Conservation (phyloP, 2,888 invertebrate species). For the Theristus sp. region DNA sequence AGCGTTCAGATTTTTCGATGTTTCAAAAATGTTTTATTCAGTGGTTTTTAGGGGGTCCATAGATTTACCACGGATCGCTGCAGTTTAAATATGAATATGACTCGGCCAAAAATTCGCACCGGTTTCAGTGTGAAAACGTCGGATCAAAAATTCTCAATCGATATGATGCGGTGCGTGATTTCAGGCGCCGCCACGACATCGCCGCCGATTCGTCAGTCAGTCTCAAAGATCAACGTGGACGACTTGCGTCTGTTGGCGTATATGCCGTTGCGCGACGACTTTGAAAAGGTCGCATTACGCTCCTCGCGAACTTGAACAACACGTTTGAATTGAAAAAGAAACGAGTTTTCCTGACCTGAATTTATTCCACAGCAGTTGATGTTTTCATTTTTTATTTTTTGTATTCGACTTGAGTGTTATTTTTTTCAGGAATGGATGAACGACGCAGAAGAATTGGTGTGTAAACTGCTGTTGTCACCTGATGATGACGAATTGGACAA, state of each 20-base stretch:
- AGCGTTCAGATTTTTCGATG: no score
- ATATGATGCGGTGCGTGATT: not conserved
- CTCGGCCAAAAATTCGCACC: no score
- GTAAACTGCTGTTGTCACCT: not conserved
- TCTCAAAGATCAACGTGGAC: not conserved
- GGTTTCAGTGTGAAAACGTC: no score
- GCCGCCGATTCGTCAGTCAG: not conserved
- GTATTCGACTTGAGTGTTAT: not conserved
- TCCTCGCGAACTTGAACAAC: no score
- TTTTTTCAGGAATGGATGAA: conserved; percentile 8
- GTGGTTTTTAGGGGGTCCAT: no score
- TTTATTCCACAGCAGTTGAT: no score
- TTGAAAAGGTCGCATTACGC: conserved; percentile 4
- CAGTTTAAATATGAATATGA: no score
- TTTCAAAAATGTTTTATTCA: no score
- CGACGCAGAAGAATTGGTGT: conserved; percentile 5
- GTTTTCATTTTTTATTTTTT: no score
- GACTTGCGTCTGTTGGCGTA: conserved; percentile 7
- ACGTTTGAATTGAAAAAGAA: no score
- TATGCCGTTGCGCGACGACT: conserved; percentile 9
- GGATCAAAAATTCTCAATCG: not conserved
- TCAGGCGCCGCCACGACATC: not conserved
- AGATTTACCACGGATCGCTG: no score
- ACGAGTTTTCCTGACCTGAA: no score
- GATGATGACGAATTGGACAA: conserved; percentile 8